Conservation (phyloP, 2,113 vertebrate genomes). For the Edolisoma coerulescens region DNA sequence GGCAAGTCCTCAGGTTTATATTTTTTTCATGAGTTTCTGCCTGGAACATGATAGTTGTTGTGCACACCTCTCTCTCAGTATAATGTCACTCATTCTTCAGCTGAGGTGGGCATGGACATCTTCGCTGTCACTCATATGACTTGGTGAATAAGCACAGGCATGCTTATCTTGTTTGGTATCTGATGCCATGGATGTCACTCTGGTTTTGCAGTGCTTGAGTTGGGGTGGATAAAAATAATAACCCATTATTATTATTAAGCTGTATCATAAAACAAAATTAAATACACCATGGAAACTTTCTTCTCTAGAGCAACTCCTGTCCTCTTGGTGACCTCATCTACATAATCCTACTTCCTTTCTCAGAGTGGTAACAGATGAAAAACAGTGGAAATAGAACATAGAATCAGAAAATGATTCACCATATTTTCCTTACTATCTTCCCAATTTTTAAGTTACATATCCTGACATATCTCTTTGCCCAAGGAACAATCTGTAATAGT, state of each 20-base stretch:
- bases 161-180: background rate
- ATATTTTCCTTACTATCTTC: background rate
- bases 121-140: background rate
- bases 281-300: background rate
- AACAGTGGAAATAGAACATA: background rate
- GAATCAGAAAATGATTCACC: background rate
- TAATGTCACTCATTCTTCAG: background rate
- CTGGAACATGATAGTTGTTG: background rate
- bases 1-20: background rate
- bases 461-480: background rate
- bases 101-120: background rate
- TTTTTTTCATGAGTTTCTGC: background rate
- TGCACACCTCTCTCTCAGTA: background rate
- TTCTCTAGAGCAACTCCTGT: background rate
- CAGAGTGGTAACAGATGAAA: background rate
- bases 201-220: background rate
- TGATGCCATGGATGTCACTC: background rate
- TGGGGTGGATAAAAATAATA: background rate
- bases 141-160: background rate
- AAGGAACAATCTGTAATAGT: background rate
- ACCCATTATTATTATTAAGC: background rate
- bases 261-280: background rate
- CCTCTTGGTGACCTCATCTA: background rate
- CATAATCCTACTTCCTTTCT: background rate
- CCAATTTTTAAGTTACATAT: background rate